Base-by-base conservation (phyloP, 2,797 vertebrate species). In the Pygocentrus nattereri region DNA sequence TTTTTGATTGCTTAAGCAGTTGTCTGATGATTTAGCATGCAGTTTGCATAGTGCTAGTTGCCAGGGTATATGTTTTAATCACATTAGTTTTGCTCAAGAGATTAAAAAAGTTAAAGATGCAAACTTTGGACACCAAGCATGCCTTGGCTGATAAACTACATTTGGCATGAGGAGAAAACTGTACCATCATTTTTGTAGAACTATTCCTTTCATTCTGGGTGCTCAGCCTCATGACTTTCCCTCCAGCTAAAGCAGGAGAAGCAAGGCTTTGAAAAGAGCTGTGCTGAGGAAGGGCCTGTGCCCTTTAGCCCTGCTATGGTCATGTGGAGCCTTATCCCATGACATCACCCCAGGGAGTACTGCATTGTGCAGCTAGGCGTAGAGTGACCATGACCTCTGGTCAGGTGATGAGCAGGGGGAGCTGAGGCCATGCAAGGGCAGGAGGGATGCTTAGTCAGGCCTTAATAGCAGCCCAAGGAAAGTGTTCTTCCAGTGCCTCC, bases 191-290 rank as follows among this genome's bases (percentile, higher is more conserved):
- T 64, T 38, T 64, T 16, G 18, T 6, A 16, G 25, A 30, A 76
- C 21, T 4, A 1, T 50, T 78, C 74, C 84, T 84, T 88, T 85
- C 67, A 86, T 89, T 89, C 88, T 83, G 84, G 84, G 41, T 15
- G 23, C 56, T 68, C 52, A 12, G 23, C 65, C 82, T 79, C 77
- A 58, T 82, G 82, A 84, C 75, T 19, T 69, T 76, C 76, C 79
- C 74, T 59, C 69, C 27, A 76, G 79, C 72, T 61, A 80, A 56
- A 15, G 34, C n/a, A 44, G 27, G 49, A 77, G 74, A 70, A n/a
- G 38, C 23, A 30, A 25, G 78, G 52, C 81, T 77, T 82, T 81
- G 76, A 82, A 50, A 54, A 31, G 56, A 54, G 41, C 50, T 11
- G 41, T 34, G 65, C 61, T 11, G 18, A 19, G 27, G 68, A 58